phyloP scores from a whole-genome alignment of 2,113 vertebrate species.

The Rhadina sibilatrix region DNA sequence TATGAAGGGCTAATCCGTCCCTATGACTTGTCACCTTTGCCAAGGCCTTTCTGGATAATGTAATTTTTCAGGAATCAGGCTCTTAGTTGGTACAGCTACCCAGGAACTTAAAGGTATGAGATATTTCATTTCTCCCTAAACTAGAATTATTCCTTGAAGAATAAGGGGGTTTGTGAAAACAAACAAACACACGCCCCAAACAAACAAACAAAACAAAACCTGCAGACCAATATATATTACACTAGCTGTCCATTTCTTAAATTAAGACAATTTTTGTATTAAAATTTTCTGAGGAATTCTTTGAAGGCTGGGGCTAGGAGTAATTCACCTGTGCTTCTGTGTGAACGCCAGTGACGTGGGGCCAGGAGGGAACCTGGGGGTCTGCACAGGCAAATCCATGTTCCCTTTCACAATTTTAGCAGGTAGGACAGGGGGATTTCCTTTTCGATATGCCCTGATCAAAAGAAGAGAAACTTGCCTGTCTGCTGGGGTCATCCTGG shows the following conservation, averaged over 20 bases:
- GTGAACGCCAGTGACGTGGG: rapidly evolving
- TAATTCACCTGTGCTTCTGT: neutral
- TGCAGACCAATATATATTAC: neutral
- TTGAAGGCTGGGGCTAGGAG: neutral
- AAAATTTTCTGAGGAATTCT: neutral
- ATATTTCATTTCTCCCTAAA: neutral
- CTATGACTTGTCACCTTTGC: neutral
- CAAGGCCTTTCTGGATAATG: neutral
- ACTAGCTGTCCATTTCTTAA: neutral
- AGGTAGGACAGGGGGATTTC: neutral
- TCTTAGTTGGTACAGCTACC: neutral
- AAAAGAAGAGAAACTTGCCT: neutral
- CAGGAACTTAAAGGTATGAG: neutral
- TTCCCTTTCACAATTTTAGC: neutral
- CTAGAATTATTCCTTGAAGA: neutral
- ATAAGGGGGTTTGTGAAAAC: neutral
- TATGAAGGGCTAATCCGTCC: neutral
- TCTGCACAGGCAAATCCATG: neutral
- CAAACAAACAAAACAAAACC: rapidly evolving
- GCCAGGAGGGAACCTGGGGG: neutral
- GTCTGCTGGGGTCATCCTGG: neutral
- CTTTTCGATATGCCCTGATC: neutral
- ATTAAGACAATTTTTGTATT: neutral
- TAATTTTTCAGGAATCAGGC: neutral
- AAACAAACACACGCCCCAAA: neutral